These are phyloP conservation scores for Rousettus leschenaultii DNA, from an alignment of 2,113 vertebrate genomes.

Conservation along the genomic window DNA sequence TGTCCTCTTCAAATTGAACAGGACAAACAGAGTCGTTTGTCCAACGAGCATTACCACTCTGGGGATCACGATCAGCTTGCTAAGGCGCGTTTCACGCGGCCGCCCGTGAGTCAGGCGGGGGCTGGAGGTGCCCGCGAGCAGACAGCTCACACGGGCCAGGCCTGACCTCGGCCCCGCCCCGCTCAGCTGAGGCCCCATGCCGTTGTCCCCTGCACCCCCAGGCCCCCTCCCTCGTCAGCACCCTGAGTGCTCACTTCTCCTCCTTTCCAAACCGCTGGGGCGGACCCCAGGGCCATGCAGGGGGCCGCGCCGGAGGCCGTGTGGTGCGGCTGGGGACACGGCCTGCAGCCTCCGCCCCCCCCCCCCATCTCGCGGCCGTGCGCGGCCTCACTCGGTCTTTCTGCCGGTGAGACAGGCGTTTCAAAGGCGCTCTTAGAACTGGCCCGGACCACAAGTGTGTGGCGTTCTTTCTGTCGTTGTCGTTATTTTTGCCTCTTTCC, in stretches of 20 bases:
- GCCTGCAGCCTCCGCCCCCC: not conserved
- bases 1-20: not conserved
- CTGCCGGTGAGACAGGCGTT: rapidly evolving
- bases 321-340: rapidly evolving
- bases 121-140: not conserved
- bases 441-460: rapidly evolving
- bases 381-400: not conserved
- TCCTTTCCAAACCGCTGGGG: not conserved
- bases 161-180: not conserved
- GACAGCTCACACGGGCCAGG: rapidly evolving
- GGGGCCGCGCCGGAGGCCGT: rapidly evolving
- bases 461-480: rapidly evolving
- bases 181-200: too few species aligned
- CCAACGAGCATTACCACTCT: rapidly evolving
- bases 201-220: too few species aligned
- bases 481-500: not conserved
- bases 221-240: too few species aligned
- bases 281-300: rapidly evolving
- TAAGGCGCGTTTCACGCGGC: too few species aligned
- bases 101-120: not conserved
- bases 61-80: rapidly evolving
- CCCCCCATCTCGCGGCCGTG: rapidly evolving
- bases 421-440: rapidly evolving
- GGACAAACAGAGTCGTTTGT: rapidly evolving
- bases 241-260: too few species aligned